Evolutionary conservation across 1,140 invertebrate genomes (phyloP), one percentile per base, ranked within the genome.

Genomic region (Orussus abietinus): DNA sequence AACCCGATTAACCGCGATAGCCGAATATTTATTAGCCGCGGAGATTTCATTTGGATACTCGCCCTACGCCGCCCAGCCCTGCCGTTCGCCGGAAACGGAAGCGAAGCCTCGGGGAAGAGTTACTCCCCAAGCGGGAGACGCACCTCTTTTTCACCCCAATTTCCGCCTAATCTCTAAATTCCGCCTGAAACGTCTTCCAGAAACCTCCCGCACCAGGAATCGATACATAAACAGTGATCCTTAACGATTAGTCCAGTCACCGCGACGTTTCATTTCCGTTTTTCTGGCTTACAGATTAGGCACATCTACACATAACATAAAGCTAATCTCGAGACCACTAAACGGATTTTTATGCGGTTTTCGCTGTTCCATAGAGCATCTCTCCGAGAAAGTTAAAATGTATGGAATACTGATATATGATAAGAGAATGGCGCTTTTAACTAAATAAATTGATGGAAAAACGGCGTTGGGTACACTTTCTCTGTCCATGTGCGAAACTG

Each of bases 11-110:
- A 51, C 48, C 35, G 43, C 47, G 60, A 63, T 66, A 66, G 59
- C 46, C 49, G 46, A 43, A 48, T 62, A 66, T 66, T 64, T 66
- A 65, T 65, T 65, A 56, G 53, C 53, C 49, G 47, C 39, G 44
- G 55, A 65, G 62, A 64, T 66, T 59, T 61, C 59, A 64, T 62
- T 64, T 57, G 45, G 62, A 62, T 64, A 56, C 43, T 45, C 33
- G 14, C 39, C 34, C 31, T 41, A 39, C 21, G 43, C n/a, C n/a
- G 17, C 33, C 33, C 18, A 22, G 26, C 28, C 40, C 32, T 46
- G 46, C 49, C 39, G 49, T 53, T 56, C 47, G 51, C 49, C 51
- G 32, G 50, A 57, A 57, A 53, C 54, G 51, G 54, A 57, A 57
- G 54, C 51, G 46, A 37, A 31, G 31, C 48, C 51, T 43, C 53